Evolutionary conservation across 1,140 invertebrate species (phyloP).

Genomic region (Drosophila ogumai): DNA sequence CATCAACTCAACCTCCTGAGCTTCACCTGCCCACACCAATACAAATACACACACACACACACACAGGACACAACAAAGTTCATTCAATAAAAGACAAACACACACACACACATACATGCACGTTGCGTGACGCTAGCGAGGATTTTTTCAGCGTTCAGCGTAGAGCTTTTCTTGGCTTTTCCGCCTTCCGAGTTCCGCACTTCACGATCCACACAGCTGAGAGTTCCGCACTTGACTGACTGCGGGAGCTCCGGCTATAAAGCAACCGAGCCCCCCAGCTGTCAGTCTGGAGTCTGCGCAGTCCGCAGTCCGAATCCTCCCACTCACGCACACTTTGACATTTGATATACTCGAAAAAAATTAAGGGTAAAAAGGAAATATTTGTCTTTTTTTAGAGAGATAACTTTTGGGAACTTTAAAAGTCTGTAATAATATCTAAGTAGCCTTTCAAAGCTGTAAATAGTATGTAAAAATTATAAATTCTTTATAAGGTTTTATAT

Average conservation of each 20-base stretch:
- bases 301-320: neutral
- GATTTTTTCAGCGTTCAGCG: slow-evolving; percentile 65
- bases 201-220: slow-evolving; percentile 77
- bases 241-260: slow-evolving; percentile 5
- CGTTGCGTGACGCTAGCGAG: slow-evolving; percentile 60
- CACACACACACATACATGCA: slow-evolving; percentile 63
- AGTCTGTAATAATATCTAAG: no score
- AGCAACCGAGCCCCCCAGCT: slow-evolving; percentile 23
- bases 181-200: slow-evolving; percentile 59
- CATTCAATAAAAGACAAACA: slow-evolving; percentile 41
- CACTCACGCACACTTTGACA: slow-evolving; percentile 35
- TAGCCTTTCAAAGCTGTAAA: no score
- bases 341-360: slow-evolving; percentile 55
- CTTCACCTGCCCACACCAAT: slow-evolving; percentile 38
- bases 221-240: slow-evolving; percentile 78
- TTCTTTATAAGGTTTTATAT: no score
- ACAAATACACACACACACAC: slow-evolving; percentile 11
- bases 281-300: slow-evolving; percentile 63
- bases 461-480: no score
- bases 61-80: slow-evolving; percentile 44
- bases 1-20: slow-evolving; percentile 47
- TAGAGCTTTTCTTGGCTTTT: slow-evolving; percentile 22
- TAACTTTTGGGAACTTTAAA: neutral
- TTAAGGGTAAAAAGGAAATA: neutral
- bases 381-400: neutral